Conservation (phyloP, 92 coral and sea anemone species). For the Bergia puertoricense region DNA sequence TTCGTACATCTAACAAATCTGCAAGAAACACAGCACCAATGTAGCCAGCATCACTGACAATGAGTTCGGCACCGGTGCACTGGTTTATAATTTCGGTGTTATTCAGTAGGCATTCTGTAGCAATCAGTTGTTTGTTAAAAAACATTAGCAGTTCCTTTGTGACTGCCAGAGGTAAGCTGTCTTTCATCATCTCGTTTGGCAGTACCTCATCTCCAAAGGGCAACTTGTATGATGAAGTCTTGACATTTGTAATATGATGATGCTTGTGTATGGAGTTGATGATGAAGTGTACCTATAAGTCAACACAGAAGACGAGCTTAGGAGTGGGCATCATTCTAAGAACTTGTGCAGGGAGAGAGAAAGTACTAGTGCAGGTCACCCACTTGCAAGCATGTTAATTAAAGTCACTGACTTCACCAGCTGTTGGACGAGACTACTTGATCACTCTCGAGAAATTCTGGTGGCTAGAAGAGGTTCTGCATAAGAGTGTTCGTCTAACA, state of each 20-base stretch:
- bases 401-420: no score
- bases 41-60: background rate
- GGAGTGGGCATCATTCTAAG: no score
- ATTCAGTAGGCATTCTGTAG: background rate
- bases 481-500: no score
- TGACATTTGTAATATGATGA: background rate
- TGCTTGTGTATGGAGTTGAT: background rate
- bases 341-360: no score
- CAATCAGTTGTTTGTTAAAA: background rate
- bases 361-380: no score
- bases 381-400: no score
- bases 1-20: background rate
- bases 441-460: no score
- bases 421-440: no score
- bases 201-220: background rate
- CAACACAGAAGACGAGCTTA: background rate
- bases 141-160: background rate
- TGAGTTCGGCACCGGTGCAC: background rate
- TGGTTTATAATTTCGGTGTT: background rate
- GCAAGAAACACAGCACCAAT: constrained; percentile 8
- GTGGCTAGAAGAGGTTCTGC: no score
- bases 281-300: background rate
- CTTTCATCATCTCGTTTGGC: background rate
- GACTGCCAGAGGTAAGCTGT: background rate
- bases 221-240: background rate